These are phyloP conservation scores for Drosophila burlai DNA, from an alignment of 1,140 invertebrate genomes.

Conservation along the genomic window DNA sequence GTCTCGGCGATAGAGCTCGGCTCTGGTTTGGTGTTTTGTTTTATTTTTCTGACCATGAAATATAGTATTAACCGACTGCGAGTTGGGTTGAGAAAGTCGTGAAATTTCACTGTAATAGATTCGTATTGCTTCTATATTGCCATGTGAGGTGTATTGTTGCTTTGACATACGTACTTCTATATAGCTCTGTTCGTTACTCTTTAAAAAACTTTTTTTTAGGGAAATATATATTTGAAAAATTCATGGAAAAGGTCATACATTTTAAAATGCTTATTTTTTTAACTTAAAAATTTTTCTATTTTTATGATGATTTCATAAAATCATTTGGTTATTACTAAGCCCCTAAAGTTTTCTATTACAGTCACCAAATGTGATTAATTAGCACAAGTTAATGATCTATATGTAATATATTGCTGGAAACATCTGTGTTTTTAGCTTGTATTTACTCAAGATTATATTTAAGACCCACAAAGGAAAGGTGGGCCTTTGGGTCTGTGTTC, in stretches of 20 bases:
- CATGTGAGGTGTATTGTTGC: not conserved
- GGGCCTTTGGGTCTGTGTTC: not conserved
- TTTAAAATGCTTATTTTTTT: not conserved
- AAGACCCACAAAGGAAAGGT: too few relatives aligned
- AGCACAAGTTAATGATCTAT: not conserved
- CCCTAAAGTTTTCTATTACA: not conserved
- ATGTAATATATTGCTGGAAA: not conserved
- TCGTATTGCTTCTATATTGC: not conserved
- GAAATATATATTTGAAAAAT: not conserved
- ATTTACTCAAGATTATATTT: not conserved
- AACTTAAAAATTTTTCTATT: not conserved
- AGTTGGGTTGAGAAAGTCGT: not conserved
- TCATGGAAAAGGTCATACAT: not conserved
- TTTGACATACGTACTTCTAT: not conserved
- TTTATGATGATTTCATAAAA: too few relatives aligned
- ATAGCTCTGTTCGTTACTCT: not conserved
- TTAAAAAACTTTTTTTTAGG: not conserved
- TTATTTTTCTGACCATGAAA: slow-evolving; percentile 18
- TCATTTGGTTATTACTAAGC: not conserved
- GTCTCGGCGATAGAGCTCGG: slow-evolving; percentile 9
- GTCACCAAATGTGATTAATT: not conserved
- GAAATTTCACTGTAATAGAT: not conserved
- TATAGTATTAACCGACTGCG: not conserved
- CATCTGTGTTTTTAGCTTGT: slow-evolving; percentile 4
- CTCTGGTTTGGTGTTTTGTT: not conserved